Percentiles rank a stretch among this genome's conserved stretches.
Evolutionary conservation across 2,888 invertebrate genomes (phyloP).

Genomic region (Leptarthrus brevirostris): DNA sequence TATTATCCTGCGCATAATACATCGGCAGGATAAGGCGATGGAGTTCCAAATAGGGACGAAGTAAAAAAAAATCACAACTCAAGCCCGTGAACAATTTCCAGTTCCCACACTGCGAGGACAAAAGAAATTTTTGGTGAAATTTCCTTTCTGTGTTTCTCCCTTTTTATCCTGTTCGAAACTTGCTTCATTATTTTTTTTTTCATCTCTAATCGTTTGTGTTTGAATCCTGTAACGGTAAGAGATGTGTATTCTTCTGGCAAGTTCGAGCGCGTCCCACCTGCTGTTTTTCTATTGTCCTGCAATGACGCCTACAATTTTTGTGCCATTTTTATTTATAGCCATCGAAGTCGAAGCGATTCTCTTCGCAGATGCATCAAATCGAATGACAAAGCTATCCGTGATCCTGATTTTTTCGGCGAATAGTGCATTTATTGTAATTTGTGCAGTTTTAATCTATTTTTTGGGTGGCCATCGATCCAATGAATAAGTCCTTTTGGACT

Average conservation of each 20-base stretch:
- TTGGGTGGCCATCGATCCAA: too few species aligned
- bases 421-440: slow-evolving; percentile 26
- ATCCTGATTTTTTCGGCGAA: too few species aligned
- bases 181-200: neutral
- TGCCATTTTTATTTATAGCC: slow-evolving; percentile 41
- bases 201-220: neutral
- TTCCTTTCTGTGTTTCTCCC: slow-evolving; percentile 9
- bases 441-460: slow-evolving; percentile 5
- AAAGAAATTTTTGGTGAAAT: slow-evolving; percentile 46
- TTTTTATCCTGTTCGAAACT: neutral
- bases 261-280: slow-evolving; percentile 37
- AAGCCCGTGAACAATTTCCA: slow-evolving; percentile 14
- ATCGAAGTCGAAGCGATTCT: slow-evolving; percentile 10
- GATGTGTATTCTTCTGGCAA: slow-evolving; percentile 30
- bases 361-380: slow-evolving; percentile 18
- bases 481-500: too few species aligned
- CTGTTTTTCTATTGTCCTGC: slow-evolving; percentile 26
- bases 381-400: neutral
- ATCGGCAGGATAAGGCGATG: slow-evolving; percentile 15
- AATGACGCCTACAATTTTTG: slow-evolving; percentile 46
- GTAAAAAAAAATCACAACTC: slow-evolving; percentile 32
- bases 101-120: slow-evolving; percentile 43
- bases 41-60: neutral
- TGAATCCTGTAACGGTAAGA: slow-evolving; percentile 2
- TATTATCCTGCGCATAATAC: slow-evolving; percentile 26